Percentiles rank a stretch among this genome's conserved stretches.
Conservation (phyloP, 2,888 invertebrate genomes). For the Sminthurides aquaticus region DNA sequence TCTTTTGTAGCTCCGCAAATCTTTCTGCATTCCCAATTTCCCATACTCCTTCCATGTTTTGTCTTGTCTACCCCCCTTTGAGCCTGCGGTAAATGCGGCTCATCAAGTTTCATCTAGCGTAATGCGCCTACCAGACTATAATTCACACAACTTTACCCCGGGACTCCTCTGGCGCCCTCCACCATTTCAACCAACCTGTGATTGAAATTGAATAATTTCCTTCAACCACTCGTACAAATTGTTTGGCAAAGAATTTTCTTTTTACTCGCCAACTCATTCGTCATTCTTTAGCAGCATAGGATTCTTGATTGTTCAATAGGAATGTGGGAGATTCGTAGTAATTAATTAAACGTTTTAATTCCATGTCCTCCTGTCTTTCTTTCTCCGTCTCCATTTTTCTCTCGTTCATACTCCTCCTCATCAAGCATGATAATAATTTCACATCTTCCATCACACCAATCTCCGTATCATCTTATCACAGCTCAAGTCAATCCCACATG, state of each 20-base stretch:
- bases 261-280: neutral
- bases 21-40: too few species aligned
- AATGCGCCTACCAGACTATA: neutral
- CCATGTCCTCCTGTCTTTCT: neutral
- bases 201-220: neutral
- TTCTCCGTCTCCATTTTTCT: neutral
- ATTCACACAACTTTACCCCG: too few species aligned
- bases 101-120: neutral
- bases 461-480: too few species aligned
- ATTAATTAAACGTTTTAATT: neutral
- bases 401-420: too few species aligned
- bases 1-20: too few species aligned
- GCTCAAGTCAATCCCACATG: too few species aligned
- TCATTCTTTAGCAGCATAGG: neutral
- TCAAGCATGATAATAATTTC: too few species aligned
- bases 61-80: neutral
- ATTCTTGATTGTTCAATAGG: neutral
- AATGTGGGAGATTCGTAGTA: neutral
- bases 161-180: too few species aligned
- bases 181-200: too few species aligned
- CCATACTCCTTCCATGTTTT: too few species aligned
- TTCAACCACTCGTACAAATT: neutral
- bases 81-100: neutral
- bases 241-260: too few species aligned
- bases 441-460: too few species aligned